Evolutionary conservation across 1,140 invertebrate genomes (phyloP).

Genomic region (Dendroctonus valens): DNA sequence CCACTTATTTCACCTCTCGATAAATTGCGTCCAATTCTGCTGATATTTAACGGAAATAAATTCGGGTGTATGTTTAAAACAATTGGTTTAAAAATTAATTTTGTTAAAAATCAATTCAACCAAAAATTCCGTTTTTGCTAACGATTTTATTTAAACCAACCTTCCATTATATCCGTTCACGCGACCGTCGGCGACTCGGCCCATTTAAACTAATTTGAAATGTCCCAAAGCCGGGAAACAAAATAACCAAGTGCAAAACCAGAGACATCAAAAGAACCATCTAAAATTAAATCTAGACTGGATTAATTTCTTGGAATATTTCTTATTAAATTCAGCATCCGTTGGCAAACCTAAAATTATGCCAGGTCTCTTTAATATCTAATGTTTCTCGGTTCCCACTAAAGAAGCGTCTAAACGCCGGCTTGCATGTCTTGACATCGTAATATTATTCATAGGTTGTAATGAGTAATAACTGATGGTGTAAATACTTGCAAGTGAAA

Average conservation of each 20-base stretch:
- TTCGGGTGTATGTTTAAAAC: too few relatives aligned
- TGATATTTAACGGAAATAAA: too few relatives aligned
- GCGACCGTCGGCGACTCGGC: constrained; percentile 22
- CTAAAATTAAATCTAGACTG: constrained; percentile 47
- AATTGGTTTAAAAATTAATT: too few relatives aligned
- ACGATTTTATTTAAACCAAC: too few relatives aligned
- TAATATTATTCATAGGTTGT: background rate
- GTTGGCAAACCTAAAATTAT: constrained; percentile 34
- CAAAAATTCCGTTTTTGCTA: too few relatives aligned
- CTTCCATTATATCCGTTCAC: constrained; percentile 18
- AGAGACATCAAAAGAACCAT: constrained; percentile 44
- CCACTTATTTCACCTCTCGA: too few relatives aligned
- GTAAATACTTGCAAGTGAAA: background rate
- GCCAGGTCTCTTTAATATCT: constrained; percentile 21
- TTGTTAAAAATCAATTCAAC: too few relatives aligned
- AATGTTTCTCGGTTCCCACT: constrained; percentile 14
- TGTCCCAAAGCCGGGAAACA: constrained; percentile 20
- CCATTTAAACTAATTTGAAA: constrained; percentile 27
- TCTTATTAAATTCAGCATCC: constrained; percentile 43
- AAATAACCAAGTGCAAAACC: constrained; percentile 15
- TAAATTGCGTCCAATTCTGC: too few relatives aligned
- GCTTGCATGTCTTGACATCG: background rate
- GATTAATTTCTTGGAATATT: constrained; percentile 46
- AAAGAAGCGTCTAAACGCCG: constrained; percentile 12
- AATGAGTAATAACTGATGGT: background rate